Percentiles rank a stretch among this genome's conserved stretches.
Conservation (phyloP, 2,797 vertebrate genomes). For the Balearica regulorum region DNA sequence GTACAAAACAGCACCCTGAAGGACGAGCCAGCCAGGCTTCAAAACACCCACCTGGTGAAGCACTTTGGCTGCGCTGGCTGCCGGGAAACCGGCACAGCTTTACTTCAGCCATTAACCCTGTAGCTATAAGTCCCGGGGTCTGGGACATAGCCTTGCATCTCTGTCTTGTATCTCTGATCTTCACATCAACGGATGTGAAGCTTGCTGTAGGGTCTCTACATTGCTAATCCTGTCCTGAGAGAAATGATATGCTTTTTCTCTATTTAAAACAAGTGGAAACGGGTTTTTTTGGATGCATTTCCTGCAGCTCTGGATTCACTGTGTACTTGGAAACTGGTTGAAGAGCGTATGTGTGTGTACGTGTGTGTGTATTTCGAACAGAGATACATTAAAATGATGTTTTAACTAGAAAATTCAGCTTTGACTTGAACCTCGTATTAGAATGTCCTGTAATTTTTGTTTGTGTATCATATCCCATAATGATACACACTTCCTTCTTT, state of each 20-base stretch:
- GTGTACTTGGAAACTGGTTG: not conserved
- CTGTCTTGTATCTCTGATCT: not conserved
- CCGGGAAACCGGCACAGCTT: not conserved
- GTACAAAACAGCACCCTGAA: not conserved
- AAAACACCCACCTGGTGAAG: not conserved
- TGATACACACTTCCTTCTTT: not conserved
- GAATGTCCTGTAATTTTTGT: not conserved
- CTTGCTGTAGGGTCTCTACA: not conserved
- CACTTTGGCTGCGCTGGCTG: not conserved
- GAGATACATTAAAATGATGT: fast-evolving
- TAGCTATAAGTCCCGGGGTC: not conserved
- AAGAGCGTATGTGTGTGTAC: not conserved
- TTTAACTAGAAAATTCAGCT: not conserved
- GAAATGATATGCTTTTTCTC: not conserved
- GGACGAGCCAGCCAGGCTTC: not conserved
- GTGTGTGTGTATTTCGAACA: not conserved
- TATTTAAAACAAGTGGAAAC: not conserved
- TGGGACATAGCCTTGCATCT: not conserved
- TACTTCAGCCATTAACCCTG: not conserved
- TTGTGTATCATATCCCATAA: not conserved
- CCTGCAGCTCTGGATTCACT: not conserved
- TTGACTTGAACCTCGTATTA: not conserved
- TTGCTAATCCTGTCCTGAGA: not conserved
- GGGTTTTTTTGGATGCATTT: not conserved
- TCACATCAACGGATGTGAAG: not conserved